These are phyloP conservation scores for Perithous albicinctus DNA, from an alignment of 2,888 invertebrate species.

Conservation along the genomic window DNA sequence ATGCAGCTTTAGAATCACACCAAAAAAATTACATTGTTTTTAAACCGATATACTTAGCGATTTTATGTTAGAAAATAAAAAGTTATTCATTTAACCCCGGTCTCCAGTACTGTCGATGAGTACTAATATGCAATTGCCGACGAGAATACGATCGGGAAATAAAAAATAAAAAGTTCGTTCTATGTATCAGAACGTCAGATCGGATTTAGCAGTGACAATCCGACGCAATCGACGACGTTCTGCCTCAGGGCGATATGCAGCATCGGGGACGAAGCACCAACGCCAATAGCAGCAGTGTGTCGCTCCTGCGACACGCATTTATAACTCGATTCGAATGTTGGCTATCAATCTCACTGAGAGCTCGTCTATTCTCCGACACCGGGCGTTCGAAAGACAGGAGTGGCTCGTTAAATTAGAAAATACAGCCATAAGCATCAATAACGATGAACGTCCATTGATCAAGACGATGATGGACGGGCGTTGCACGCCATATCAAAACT, in stretches of 20 bases:
- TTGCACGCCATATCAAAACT: neutral
- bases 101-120: conserved; percentile 24
- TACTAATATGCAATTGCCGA: conserved; percentile 16
- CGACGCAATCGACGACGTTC: conserved; percentile 47
- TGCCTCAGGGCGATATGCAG: conserved; percentile 27
- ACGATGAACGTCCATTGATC: conserved; percentile 58
- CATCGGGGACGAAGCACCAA: neutral
- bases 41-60: no score
- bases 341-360: conserved; percentile 60
- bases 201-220: conserved; percentile 42
- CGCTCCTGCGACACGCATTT: conserved; percentile 52
- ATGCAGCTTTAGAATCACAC: no score
- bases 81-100: no score
- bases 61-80: no score
- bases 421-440: conserved; percentile 62
- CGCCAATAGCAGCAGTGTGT: conserved; percentile 21
- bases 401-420: conserved; percentile 64
- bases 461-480: conserved; percentile 47
- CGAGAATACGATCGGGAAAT: neutral
- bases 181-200: conserved; percentile 51
- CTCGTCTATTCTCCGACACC: conserved; percentile 34
- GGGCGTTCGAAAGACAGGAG: conserved; percentile 54
- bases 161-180: conserved; percentile 37
- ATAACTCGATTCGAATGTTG: conserved; percentile 63
- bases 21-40: no score